Evolutionary conservation across 2,888 invertebrate species (phyloP).

Genomic region (Thymelicus acteon): DNA sequence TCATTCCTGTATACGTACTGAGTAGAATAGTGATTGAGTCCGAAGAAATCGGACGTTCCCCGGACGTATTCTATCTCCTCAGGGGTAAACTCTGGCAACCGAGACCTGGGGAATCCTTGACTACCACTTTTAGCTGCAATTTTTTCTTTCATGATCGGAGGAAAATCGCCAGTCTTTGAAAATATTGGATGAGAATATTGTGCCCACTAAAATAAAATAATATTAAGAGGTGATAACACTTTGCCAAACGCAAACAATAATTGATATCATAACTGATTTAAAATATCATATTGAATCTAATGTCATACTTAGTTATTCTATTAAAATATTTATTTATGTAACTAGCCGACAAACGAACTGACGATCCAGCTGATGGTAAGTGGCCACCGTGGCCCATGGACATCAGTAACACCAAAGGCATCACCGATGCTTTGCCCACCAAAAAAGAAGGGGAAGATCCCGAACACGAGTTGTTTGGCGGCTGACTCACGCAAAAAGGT

Average conservation of each 20-base stretch:
- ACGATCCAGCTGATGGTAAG: too few relatives aligned
- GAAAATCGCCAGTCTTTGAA: slow-evolving; percentile 85
- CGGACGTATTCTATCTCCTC: slow-evolving; percentile 62
- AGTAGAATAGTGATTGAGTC: slow-evolving; percentile 87
- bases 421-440: too few relatives aligned
- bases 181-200: slow-evolving; percentile 86
- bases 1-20: slow-evolving; percentile 51
- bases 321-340: too few relatives aligned
- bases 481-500: too few relatives aligned
- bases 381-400: too few relatives aligned
- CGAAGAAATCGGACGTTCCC: slow-evolving; percentile 60
- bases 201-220: slow-evolving; percentile 67
- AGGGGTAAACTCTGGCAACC: slow-evolving; percentile 59
- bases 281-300: not conserved
- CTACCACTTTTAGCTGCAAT: slow-evolving; percentile 79
- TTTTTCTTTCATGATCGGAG: slow-evolving; percentile 82
- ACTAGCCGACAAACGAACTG: too few relatives aligned
- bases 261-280: too few relatives aligned
- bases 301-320: not conserved
- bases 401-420: too few relatives aligned
- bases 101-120: slow-evolving; percentile 70
- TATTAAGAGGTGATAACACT: not conserved
- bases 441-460: too few relatives aligned
- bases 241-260: not conserved
- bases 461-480: too few relatives aligned